phyloP scores from a whole-genome alignment of 2,113 vertebrate species.

The Muntiacus reevesi region DNA sequence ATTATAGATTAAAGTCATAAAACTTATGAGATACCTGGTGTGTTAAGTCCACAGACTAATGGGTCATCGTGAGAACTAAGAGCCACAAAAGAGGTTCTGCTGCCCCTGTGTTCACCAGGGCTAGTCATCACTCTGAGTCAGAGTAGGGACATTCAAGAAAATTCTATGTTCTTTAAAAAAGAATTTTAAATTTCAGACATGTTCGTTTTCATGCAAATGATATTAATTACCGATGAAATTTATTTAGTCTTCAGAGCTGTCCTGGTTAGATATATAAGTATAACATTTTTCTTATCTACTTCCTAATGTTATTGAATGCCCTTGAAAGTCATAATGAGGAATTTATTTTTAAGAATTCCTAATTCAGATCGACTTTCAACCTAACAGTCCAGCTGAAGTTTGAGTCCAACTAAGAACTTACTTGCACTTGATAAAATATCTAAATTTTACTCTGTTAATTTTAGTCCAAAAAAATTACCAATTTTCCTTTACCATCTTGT shows the following conservation, averaged over 20 bases:
- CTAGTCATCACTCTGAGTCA: not conserved
- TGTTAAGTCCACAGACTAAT: not conserved
- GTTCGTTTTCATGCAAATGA: not conserved
- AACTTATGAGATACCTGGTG: not conserved
- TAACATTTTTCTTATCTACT: not conserved
- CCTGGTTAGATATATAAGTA: constrained; percentile 8
- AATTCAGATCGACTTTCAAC: not conserved
- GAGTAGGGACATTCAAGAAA: not conserved
- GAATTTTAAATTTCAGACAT: not conserved
- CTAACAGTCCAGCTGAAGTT: not conserved
- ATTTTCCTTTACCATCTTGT: not conserved
- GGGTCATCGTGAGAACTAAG: not conserved
- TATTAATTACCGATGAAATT: constrained; percentile 39
- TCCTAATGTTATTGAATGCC: not conserved
- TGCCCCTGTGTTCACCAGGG: not conserved
- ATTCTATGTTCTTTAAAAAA: not conserved
- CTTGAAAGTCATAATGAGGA: not conserved
- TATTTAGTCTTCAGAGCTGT: constrained; percentile 2
- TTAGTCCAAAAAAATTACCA: not conserved
- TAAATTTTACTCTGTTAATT: not conserved
- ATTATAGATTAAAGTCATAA: not conserved
- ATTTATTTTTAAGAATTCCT: not conserved
- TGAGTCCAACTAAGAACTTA: not conserved
- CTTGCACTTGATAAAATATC: not conserved
- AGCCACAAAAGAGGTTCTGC: not conserved